Conservation (phyloP, 2,113 vertebrate genomes). For the Anthoscopus minutus region DNA sequence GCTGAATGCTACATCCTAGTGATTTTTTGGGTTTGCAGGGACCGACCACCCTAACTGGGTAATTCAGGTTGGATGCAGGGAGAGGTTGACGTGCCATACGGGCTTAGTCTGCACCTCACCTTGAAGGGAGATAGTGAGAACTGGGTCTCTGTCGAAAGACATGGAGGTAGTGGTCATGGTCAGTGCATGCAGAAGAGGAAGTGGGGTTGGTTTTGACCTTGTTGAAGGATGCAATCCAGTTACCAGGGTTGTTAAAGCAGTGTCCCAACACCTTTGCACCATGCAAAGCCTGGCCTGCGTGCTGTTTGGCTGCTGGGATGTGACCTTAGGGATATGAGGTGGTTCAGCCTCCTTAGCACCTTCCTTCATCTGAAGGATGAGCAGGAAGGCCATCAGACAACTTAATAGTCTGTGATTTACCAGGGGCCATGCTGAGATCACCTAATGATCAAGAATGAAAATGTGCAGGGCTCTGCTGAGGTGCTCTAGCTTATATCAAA, state of each 20-base stretch:
- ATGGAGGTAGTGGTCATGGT: neutral
- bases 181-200: neutral
- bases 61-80: neutral
- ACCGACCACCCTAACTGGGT: accelerated
- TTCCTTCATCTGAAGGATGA: neutral
- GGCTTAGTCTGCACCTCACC: neutral
- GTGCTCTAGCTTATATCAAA: neutral
- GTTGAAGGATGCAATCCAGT: neutral
- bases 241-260: neutral
- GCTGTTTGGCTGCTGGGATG: neutral
- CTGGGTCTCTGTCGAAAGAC: neutral
- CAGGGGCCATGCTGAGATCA: neutral
- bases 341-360: neutral
- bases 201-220: neutral
- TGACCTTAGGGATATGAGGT: neutral
- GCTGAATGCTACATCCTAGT: neutral
- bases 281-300: neutral
- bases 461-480: neutral
- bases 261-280: neutral
- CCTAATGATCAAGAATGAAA: neutral
- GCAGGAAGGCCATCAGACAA: neutral
- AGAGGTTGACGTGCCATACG: accelerated
- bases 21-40: neutral
- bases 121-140: neutral
- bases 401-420: neutral